Base-by-base conservation (phyloP, 2,888 invertebrate genomes). In the Dolichomitus sp. region DNA sequence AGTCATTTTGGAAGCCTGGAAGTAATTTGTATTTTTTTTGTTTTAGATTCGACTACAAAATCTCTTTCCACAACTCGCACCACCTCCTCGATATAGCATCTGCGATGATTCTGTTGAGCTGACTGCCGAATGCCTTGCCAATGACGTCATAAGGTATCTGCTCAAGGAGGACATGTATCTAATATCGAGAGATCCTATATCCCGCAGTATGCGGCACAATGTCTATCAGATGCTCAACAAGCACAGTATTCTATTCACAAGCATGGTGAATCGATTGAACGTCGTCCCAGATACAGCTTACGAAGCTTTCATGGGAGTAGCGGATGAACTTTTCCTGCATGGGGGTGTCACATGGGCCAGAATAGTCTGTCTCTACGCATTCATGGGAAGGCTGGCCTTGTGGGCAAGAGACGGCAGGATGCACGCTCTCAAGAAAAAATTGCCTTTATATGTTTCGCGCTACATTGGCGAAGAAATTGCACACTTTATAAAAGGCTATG, bases 151-250 rank as follows among this genome's bases (percentile, higher is more conserved):
- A 69, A 89, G 93, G 50, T 93, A 92, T 86, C 88, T 93, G 6
- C 85, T 93, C 5, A 93, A 93, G 78, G 93, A 93, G 80, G 93
- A 93, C 83, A 90, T 93, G 77, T 93, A 93, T 86, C 85, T 91
- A 2, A 91, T 93, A 87, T 93, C 92, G 5, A 89, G 91, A 65
- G 94, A 94, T 88, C 91, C 93, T n/a, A 91, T 94, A 37, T 94
- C 93, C 0, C 92, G 93, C 72, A 94, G 94, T 42, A 91, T 94
- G 90, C 89, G 94, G 50, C 92, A 93, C 86, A 94, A 93, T 84
- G 94, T 94, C 4, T 93, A 92, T 85, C 93, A 94, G 77, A 94
- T 94, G 91, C 88, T 94, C 37, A 93, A 93, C 68, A 94, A 94
- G 81, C 94, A 94, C 87, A 93, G 92, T 70, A 94, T 94, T 76